phyloP scores from a whole-genome alignment of 1,140 invertebrate species.

The Drosophila littoralis region DNA sequence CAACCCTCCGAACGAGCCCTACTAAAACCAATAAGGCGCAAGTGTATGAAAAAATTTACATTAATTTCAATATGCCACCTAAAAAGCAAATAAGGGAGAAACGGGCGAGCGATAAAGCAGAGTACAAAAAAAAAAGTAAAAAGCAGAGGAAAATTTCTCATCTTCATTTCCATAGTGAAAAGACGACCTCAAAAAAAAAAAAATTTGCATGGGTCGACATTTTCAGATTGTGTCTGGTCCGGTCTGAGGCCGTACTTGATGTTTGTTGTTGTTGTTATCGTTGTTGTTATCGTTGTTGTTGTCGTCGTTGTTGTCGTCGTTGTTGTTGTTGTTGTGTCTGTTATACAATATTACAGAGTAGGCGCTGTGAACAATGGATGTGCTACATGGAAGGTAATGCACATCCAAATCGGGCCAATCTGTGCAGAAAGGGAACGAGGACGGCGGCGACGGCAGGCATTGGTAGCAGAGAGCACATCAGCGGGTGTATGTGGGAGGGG shows the following conservation, averaged over 20 bases:
- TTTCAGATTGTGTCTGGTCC: constrained; percentile 55
- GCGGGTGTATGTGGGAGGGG: no score
- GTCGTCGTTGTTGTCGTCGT: not conserved
- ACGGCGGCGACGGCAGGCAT: not conserved
- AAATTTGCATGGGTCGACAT: constrained; percentile 67
- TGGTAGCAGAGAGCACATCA: not conserved
- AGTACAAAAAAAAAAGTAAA: constrained; percentile 8
- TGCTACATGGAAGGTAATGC: constrained; percentile 60
- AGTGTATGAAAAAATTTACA: constrained; percentile 58
- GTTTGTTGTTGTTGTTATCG: not conserved
- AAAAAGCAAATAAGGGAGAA: constrained; percentile 1
- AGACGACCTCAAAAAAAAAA: constrained; percentile 42
- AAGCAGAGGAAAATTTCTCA: constrained; percentile 35
- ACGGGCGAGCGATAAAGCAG: constrained; percentile 4
- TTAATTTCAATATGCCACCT: constrained; percentile 59
- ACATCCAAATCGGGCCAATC: constrained; percentile 39
- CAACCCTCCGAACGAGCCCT: not conserved
- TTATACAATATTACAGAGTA: constrained; percentile 66
- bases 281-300: no score
- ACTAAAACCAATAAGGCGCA: constrained; percentile 36
- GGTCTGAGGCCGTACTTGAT: constrained; percentile 13
- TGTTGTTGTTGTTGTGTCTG: constrained; percentile 38
- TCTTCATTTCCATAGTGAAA: constrained; percentile 55
- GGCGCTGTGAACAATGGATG: constrained; percentile 63
- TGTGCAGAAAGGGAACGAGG: not conserved